Evolutionary conservation across 2,113 vertebrate genomes (phyloP).

Genomic region (Hippocampus barbouri): DNA sequence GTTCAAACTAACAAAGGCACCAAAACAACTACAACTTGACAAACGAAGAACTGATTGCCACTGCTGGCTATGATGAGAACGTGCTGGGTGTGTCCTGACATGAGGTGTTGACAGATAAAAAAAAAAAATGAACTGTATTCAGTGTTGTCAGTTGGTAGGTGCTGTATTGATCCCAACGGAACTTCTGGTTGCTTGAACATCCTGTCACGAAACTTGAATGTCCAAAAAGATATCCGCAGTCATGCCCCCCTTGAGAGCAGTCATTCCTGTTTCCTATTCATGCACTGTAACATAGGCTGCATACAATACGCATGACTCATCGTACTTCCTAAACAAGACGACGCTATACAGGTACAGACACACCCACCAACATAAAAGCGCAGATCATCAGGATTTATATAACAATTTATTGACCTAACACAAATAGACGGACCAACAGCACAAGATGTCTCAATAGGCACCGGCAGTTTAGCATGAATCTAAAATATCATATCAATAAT

Average conservation of each 20-base stretch:
- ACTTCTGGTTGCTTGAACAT: neutral
- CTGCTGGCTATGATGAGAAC: constrained; percentile 27
- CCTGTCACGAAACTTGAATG: neutral
- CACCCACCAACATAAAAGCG: neutral
- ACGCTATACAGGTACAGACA: neutral
- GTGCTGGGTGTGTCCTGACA: constrained; percentile 25
- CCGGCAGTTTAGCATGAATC: neutral
- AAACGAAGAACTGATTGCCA: neutral
- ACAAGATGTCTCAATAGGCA: neutral
- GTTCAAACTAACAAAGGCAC: neutral
- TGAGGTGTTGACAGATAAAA: neutral
- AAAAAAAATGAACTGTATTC: neutral
- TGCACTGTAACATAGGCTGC: neutral
- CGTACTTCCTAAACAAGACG: neutral
- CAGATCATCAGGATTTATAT: neutral
- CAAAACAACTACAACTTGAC: neutral
- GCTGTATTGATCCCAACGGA: neutral
- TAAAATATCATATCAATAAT: neutral
- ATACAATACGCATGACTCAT: neutral
- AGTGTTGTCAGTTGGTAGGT: neutral
- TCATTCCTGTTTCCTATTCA: neutral
- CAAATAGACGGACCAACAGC: neutral
- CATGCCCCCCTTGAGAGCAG: neutral
- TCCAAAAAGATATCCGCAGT: neutral
- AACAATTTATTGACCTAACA: neutral